Evolutionary conservation across 1,140 invertebrate genomes (phyloP), one percentile per base, ranked within the genome.

Genomic region (Bombus terrestris): DNA sequence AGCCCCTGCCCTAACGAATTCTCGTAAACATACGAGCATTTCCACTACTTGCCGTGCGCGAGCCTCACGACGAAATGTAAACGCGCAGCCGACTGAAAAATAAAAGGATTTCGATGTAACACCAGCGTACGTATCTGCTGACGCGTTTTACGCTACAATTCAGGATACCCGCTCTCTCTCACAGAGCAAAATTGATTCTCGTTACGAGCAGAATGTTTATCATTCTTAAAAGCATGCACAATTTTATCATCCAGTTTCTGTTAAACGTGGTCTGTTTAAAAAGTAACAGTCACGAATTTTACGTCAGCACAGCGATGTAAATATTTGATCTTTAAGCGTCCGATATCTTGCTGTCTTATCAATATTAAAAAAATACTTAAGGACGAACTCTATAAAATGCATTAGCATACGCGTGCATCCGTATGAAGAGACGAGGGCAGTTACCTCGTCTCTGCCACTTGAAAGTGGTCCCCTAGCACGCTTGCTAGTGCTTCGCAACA

Each of bases 381-480:
- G 37, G 62, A 25, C n/a, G 35, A 53, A 62, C 18, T 66, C 59
- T 62, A 71, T 83, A 69, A 86, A 66, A 43, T n/a, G 69, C 39
- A 68, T 83, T 53, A 75, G 39, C 13, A 43, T 37, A 53, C 59
- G 62, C 64, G 72, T 73, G 47, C 76, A 86, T 13, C 72, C 39
- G 66, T 62, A 81, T n/a, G 62, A 53, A 28, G 22, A 83, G 81
- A 81, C 74, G 71, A 80, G 78, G 83, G 32, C 80, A 85, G 59
- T 83, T 88, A 83, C 88, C 80, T n/a, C 41, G 86, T 71, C 68
- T 78, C n/a, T 83, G 37, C n/a, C 68, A 78, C 68, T 81, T 77
- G 62, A 86, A 62, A 88, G 80, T 81, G 68, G 72, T 66, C 78
- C 78, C 66, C 69, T 71, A 22, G 57, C 62, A 41, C 12, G 43